phyloP scores from a whole-genome alignment of 2,113 vertebrate species.

The Oxygymnocypris stewartii region DNA sequence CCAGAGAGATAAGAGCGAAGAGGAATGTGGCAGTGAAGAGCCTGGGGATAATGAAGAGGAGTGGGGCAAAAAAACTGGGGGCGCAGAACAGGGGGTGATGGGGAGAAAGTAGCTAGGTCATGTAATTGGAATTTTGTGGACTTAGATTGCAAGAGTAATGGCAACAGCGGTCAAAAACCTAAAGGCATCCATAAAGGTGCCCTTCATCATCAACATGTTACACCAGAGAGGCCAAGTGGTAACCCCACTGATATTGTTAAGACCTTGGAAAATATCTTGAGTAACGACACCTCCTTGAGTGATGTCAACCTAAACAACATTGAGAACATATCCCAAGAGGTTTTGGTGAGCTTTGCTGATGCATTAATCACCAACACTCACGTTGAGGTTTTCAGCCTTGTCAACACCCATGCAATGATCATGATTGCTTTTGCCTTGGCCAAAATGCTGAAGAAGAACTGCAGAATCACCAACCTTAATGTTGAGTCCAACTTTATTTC shows the following conservation, averaged over 20 bases:
- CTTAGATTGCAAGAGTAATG: constrained; percentile 56
- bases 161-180: constrained; percentile 58
- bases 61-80: constrained; percentile 56
- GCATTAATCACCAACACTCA: constrained; percentile 81
- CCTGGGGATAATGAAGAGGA: constrained; percentile 74
- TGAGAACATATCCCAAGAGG: constrained; percentile 84
- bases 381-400: constrained; percentile 82
- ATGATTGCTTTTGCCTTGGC: constrained; percentile 80
- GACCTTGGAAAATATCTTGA: constrained; percentile 78
- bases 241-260: constrained; percentile 83
- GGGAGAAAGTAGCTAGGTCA: constrained; percentile 53
- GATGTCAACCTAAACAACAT: constrained; percentile 91
- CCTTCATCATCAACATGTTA: constrained; percentile 57
- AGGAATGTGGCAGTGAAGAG: constrained; percentile 74
- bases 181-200: constrained; percentile 46
- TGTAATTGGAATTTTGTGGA: not conserved
- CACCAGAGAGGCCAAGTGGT: constrained; percentile 52
- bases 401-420: constrained; percentile 86
- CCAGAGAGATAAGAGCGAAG: constrained; percentile 76
- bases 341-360: constrained; percentile 80
- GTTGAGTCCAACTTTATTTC: constrained; percentile 89
- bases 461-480: constrained; percentile 78
- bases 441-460: constrained; percentile 82
- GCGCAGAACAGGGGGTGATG: constrained; percentile 9
- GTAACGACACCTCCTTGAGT: constrained; percentile 73